These are phyloP conservation scores for Tadarida brasiliensis DNA, from an alignment of 2,797 vertebrate species.

Conservation along the genomic window DNA sequence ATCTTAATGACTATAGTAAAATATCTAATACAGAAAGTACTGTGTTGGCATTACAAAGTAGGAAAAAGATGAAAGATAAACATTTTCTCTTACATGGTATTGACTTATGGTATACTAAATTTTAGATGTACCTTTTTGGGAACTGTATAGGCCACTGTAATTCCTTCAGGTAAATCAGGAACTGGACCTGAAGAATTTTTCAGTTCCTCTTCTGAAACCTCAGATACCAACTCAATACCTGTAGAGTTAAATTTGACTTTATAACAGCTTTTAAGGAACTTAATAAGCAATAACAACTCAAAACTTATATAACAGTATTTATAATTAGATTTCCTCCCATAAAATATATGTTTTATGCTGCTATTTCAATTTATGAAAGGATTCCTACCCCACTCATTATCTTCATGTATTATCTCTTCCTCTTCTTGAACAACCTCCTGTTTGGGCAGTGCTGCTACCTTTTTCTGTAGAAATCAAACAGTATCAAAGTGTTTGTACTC, in stretches of 20 bases:
- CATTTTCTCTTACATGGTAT: conserved; percentile 8
- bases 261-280: not conserved
- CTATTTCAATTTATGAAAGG: not conserved
- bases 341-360: not conserved
- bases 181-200: conserved; percentile 91
- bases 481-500: not conserved
- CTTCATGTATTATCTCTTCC: conserved; percentile 93
- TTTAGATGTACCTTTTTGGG: conserved; percentile 91
- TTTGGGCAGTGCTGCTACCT: conserved; percentile 90
- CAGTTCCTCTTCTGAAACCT: conserved; percentile 94
- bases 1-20: not conserved
- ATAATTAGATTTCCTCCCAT: not conserved
- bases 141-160: conserved; percentile 97
- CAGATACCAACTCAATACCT: conserved; percentile 98
- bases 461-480: conserved; percentile 88
- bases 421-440: conserved; percentile 89
- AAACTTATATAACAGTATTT: not conserved
- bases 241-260: conserved; percentile 55
- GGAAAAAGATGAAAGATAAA: not conserved
- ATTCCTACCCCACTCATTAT: conserved; percentile 96
- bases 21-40: not conserved
- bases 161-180: conserved; percentile 95
- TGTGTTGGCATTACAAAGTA: not conserved
- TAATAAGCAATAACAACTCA: conserved; percentile 39
- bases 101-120: conserved; percentile 8